Evolutionary conservation across 2,888 invertebrate genomes (phyloP).

Genomic region (Macroteleia sp.): DNA sequence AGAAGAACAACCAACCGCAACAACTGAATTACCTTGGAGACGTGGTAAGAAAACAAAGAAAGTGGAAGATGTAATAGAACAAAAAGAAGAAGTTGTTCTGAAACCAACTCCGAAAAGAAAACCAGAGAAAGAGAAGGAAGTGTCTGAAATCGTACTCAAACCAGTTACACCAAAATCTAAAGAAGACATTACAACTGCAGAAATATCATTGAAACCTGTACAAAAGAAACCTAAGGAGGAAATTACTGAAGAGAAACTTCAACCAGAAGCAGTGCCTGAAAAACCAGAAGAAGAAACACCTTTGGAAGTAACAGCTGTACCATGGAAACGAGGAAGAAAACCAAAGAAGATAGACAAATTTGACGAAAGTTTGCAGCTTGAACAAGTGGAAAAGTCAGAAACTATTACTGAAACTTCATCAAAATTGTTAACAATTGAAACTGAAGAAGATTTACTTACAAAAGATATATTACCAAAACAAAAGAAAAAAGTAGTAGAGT

Average conservation of each 20-base stretch:
- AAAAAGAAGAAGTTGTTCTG: constrained; percentile 20
- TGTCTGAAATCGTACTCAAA: constrained; percentile 64
- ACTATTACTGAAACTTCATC: too few species aligned
- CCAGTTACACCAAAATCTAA: constrained; percentile 3
- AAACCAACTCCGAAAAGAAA: constrained; percentile 62
- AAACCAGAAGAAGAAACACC: too few species aligned
- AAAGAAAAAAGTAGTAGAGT: constrained; percentile 70
- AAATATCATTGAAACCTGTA: constrained; percentile 53
- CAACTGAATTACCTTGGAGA: constrained; percentile 71
- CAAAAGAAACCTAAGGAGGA: constrained; percentile 57
- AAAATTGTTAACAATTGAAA: too few species aligned
- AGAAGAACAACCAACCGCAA: constrained; percentile 70
- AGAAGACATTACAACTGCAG: constrained; percentile 44
- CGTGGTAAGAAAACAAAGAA: constrained; percentile 69
- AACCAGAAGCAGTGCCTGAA: too few species aligned
- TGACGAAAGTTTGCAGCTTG: background rate
- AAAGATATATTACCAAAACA: constrained; percentile 61
- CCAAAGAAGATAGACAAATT: constrained; percentile 27
- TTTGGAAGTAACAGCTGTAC: too few species aligned
- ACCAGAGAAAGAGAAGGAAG: constrained; percentile 56
- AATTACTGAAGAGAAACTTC: constrained; percentile 69
- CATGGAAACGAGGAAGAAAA: constrained; percentile 72
- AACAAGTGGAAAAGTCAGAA: too few species aligned
- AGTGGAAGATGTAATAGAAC: background rate
- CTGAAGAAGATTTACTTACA: too few species aligned